Evolutionary conservation across 2,888 invertebrate genomes (phyloP).

Genomic region (Nasonia oneida): DNA sequence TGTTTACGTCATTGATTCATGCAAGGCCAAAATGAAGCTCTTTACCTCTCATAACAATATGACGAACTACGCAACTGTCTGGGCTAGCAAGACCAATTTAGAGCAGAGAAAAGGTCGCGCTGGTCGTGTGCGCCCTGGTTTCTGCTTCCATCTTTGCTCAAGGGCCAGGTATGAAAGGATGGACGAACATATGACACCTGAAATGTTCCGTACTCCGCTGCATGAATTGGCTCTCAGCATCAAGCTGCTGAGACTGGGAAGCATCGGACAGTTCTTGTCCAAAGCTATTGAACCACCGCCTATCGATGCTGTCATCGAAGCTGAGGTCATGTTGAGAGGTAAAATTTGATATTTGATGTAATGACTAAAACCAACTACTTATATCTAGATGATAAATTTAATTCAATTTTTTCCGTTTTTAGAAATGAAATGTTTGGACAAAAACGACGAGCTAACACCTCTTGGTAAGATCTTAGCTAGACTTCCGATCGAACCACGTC

Average conservation of each 20-base stretch:
- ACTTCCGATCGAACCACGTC: slow-evolving; percentile 95
- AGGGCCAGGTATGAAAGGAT: slow-evolving; percentile 86
- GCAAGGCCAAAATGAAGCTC: slow-evolving; percentile 98
- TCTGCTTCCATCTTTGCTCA: slow-evolving; percentile 96
- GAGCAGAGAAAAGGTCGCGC: slow-evolving; percentile 97
- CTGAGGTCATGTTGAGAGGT: slow-evolving; percentile 88
- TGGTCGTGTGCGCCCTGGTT: slow-evolving; percentile 96
- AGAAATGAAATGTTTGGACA: slow-evolving; percentile 96
- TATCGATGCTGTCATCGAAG: slow-evolving; percentile 98
- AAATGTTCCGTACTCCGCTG: slow-evolving; percentile 98
- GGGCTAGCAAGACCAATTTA: slow-evolving; percentile 96
- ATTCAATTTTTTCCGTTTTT: slow-evolving; percentile 67
- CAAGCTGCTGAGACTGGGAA: slow-evolving; percentile 93
- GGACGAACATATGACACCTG: slow-evolving; percentile 96
- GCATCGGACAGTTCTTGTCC: slow-evolving; percentile 96
- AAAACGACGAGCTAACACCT: slow-evolving; percentile 93
- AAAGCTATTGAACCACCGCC: slow-evolving; percentile 98
- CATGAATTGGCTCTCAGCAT: slow-evolving; percentile 96
- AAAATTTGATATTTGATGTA: slow-evolving; percentile 34
- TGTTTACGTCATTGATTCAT: slow-evolving; percentile 97
- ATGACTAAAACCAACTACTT: neutral
- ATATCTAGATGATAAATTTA: neutral
- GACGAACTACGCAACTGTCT: slow-evolving; percentile 98
- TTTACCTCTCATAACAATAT: slow-evolving; percentile 99
- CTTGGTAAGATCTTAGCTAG: slow-evolving; percentile 96